These are phyloP conservation scores for Benthosema pterotum DNA, from an alignment of 2,797 vertebrate species.

Conservation along the genomic window DNA sequence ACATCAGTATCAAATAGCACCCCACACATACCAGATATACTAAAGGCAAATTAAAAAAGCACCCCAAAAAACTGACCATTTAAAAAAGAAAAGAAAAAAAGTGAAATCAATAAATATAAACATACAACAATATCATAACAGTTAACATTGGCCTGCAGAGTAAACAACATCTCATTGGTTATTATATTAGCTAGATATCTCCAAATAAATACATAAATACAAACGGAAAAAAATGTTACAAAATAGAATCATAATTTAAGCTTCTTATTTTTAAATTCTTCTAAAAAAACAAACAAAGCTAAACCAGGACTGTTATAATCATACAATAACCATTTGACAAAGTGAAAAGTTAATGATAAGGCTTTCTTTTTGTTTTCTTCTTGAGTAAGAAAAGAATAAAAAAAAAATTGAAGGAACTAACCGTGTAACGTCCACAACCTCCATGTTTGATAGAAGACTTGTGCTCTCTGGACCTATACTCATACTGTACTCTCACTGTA, in stretches of 20 bases:
- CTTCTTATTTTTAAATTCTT: conserved; percentile 52
- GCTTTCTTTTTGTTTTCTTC: conserved; percentile 76
- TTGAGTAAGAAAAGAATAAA: conserved; percentile 56
- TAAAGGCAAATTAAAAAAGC: conserved; percentile 74
- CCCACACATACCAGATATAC: conserved; percentile 67
- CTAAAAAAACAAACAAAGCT: conserved; percentile 50
- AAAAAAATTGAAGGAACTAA: conserved; percentile 51
- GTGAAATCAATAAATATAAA: conserved; percentile 50
- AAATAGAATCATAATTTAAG: conserved; percentile 76
- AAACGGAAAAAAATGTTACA: conserved; percentile 76
- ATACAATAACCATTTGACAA: conserved; percentile 79
- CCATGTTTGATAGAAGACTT: conserved; percentile 66
- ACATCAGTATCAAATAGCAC: conserved; percentile 81
- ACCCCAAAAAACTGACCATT: conserved; percentile 71
- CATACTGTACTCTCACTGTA: too few species aligned
- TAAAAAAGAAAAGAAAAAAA: conserved; percentile 49
- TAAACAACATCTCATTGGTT: conserved; percentile 79
- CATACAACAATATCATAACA: conserved; percentile 70
- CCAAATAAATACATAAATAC: conserved; percentile 69
- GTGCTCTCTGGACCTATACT: conserved; percentile 79
- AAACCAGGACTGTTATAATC: conserved; percentile 8
- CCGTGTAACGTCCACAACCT: conserved; percentile 69
- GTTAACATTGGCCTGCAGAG: conserved; percentile 75
- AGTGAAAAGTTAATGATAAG: conserved; percentile 82
- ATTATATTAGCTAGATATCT: conserved; percentile 74